Conservation (phyloP, 2,888 invertebrate species). For the Sesia bembeciformis region DNA sequence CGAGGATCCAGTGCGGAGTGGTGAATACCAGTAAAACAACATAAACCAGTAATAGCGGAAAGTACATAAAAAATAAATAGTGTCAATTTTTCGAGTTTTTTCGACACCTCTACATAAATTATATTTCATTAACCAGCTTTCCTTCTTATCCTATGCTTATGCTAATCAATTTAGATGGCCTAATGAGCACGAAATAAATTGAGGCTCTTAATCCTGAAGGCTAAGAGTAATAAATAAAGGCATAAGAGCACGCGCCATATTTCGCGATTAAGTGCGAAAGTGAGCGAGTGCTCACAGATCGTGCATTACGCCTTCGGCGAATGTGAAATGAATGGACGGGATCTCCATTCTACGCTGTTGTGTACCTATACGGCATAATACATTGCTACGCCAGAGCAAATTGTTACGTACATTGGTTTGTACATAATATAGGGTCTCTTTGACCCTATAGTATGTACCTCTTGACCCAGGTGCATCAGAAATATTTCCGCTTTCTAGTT, state of each 20-base stretch:
- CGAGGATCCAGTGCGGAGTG: too few species aligned
- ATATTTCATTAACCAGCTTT: neutral
- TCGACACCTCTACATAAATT: neutral
- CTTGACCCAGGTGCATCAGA: too few species aligned
- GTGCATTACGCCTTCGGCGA: neutral
- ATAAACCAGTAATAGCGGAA: too few species aligned
- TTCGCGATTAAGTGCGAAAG: conserved; percentile 73
- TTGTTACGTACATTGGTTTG: too few species aligned
- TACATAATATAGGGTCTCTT: too few species aligned
- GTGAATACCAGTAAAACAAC: too few species aligned
- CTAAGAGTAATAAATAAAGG: conserved; percentile 62
- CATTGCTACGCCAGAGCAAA: too few species aligned
- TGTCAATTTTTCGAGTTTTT: neutral
- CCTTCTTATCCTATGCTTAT: conserved; percentile 40
- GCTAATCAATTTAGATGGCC: conserved; percentile 60
- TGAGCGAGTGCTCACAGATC: conserved; percentile 16
- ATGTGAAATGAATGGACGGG: neutral
- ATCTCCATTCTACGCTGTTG: too few species aligned
- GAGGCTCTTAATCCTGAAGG: conserved; percentile 61
- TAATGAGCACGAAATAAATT: conserved; percentile 69
- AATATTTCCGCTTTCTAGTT: too few species aligned
- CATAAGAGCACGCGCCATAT: conserved; percentile 69
- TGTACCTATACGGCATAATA: too few species aligned
- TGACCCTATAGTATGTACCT: too few species aligned
- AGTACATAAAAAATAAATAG: neutral